Percentiles rank a stretch among this genome's conserved stretches.
Conservation (phyloP, 2,888 invertebrate genomes). For the Coenonympha glycerion region DNA sequence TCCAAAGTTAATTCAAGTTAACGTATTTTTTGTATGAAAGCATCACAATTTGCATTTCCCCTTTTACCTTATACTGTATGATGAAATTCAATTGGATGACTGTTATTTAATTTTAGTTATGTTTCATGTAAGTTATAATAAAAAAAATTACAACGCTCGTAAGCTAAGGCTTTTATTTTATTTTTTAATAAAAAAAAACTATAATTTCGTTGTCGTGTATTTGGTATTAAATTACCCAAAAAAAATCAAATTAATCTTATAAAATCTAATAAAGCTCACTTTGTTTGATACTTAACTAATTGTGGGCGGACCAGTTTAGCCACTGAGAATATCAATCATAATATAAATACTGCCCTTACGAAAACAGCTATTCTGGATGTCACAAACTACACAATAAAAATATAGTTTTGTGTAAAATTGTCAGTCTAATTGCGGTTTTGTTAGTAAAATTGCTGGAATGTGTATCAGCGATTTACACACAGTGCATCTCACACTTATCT, state of each 20-base stretch:
- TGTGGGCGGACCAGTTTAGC: constrained; percentile 18
- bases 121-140: constrained; percentile 10
- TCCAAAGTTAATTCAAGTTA: no score
- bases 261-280: constrained; percentile 66
- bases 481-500: no score
- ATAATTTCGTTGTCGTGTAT: constrained; percentile 47
- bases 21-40: no score
- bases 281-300: constrained; percentile 36
- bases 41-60: constrained; percentile 1
- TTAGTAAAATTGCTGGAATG: constrained; percentile 9
- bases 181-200: constrained; percentile 28
- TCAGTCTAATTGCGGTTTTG: neutral
- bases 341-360: neutral
- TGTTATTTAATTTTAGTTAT: constrained; percentile 3
- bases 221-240: constrained; percentile 69
- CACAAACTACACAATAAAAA: neutral
- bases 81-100: neutral
- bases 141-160: constrained; percentile 58
- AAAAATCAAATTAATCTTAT: constrained; percentile 45
- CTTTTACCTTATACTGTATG: neutral
- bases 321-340: constrained; percentile 2
- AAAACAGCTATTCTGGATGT: neutral
- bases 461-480: constrained; percentile 1
- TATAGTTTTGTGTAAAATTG: neutral
- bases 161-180: constrained; percentile 10